Base-by-base conservation (phyloP, 2,888 invertebrate species). In the Xanthia icteritia region DNA sequence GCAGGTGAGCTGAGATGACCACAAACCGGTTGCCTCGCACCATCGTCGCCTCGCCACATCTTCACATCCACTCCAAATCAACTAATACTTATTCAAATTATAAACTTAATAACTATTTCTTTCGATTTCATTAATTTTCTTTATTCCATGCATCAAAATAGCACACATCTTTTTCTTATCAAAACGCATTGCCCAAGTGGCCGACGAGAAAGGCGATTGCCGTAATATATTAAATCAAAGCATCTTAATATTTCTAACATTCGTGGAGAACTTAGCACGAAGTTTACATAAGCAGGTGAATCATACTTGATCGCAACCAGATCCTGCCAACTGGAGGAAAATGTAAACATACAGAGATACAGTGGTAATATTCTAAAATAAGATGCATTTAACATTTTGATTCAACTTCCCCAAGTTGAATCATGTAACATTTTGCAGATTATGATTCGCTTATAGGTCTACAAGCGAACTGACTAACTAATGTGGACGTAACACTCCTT, bases 11-110 rank as follows among this genome's bases (percentile, higher is more conserved):
- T 90, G 92, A 93, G 92, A 92, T 93, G 92, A 92, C 92, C 92
- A 92, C 89, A 93, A 95, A 95, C 95, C 95, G 95, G 96, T 95
- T 92, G 90, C 77, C 83, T 89, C 87, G 88, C 90, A 91, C 90
- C 76, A 73, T 58, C 92, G 89, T 58, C 92, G 89, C 90, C 91
- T 91, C 91, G 87, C 88, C 90, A 89, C 88, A 88, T 88, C 89
- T 83, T 85, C 84, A 80, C 83, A 81, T 86, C 85, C 87, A 86
- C 84, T 87, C 81, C 71, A 85, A 81, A 88, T 88, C 86, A 76
- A 76, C 76, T 84, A 84, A 88, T 83, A 82, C 82, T 86, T 82
- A 88, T 88, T 89, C 83, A 88, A 88, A 89, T 86, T 83, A 80
- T 73, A 75, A 66, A 73, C 63, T 65, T 77, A 68, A 79, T 82